A percentile compares a stretch with the other conserved stretches of the same genome.
These are phyloP conservation scores for Autographa gamma DNA, from an alignment of 2,888 invertebrate genomes.

Conservation along the genomic window DNA sequence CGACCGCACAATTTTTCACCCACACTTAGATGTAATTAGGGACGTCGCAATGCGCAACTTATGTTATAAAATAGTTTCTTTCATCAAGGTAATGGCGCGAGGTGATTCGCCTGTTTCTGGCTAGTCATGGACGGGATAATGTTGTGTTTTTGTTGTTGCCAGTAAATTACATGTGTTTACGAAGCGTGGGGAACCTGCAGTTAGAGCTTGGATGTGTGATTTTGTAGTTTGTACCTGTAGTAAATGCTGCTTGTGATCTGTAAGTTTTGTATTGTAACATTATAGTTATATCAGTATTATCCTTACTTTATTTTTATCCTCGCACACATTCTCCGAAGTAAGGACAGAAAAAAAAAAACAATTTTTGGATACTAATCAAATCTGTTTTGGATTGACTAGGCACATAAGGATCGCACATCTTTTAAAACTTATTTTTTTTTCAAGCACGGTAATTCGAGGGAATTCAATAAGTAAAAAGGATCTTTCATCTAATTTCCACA, in stretches of 20 bases:
- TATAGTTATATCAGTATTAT: too few relatives aligned
- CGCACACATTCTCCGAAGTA: too few relatives aligned
- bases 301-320: too few relatives aligned
- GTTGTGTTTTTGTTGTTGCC: conserved; percentile 36
- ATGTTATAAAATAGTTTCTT: conserved; percentile 77
- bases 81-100: conserved; percentile 77
- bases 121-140: conserved; percentile 61
- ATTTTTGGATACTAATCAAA: too few relatives aligned
- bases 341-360: too few relatives aligned
- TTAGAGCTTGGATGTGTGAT: too few relatives aligned
- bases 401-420: too few relatives aligned
- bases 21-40: conserved; percentile 68
- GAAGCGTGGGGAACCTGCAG: background rate
- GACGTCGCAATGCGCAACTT: conserved; percentile 64
- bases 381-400: too few relatives aligned
- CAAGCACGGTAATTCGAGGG: background rate
- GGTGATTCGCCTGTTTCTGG: conserved; percentile 68
- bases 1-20: conserved; percentile 57
- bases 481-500: background rate
- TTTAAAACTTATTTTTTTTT: too few relatives aligned
- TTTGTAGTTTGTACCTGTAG: too few relatives aligned
- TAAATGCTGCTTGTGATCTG: too few relatives aligned
- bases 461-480: background rate
- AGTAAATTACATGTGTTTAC: conserved; percentile 39
- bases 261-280: too few relatives aligned